Conservation (phyloP, 2,797 vertebrate species). For the Muraenolepis orangiensis region DNA sequence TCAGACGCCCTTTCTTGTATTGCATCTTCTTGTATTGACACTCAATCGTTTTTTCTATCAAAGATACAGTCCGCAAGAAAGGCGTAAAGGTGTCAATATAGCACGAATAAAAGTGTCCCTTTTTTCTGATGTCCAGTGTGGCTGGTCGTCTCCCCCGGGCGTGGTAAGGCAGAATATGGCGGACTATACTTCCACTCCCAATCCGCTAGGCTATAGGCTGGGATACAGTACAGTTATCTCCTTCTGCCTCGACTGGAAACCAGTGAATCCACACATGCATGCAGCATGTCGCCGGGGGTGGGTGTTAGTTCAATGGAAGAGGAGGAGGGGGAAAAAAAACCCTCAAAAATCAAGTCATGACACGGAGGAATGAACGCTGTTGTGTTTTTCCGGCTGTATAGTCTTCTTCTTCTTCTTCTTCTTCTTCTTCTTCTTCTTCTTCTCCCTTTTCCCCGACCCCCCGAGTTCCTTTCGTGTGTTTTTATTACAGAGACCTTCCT, state of each 20-base stretch:
- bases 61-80: slow-evolving; percentile 26
- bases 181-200: slow-evolving; percentile 71
- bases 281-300: slow-evolving; percentile 26
- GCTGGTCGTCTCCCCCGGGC: slow-evolving; percentile 77
- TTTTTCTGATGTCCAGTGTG: slow-evolving; percentile 62
- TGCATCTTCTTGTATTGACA: slow-evolving; percentile 29
- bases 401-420: slow-evolving; percentile 62
- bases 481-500: slow-evolving; percentile 71
- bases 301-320: slow-evolving; percentile 18
- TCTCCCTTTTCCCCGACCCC: no score
- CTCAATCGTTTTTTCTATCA: slow-evolving; percentile 9
- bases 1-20: slow-evolving; percentile 21
- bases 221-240: slow-evolving; percentile 66
- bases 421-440: slow-evolving; percentile 63
- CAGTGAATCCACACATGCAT: slow-evolving; percentile 44
- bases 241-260: slow-evolving; percentile 39
- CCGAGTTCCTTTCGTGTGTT: slow-evolving; percentile 66
- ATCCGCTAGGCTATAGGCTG: slow-evolving; percentile 65
- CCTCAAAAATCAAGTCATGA: background rate
- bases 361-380: slow-evolving; percentile 16
- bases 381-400: slow-evolving; percentile 27
- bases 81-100: slow-evolving; percentile 22
- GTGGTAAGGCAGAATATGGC: slow-evolving; percentile 89
- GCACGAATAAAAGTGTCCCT: slow-evolving; percentile 36
- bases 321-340: slow-evolving; percentile 21